These are phyloP conservation scores for Ahaetulla prasina DNA, from an alignment of 2,113 vertebrate species.

Conservation along the genomic window DNA sequence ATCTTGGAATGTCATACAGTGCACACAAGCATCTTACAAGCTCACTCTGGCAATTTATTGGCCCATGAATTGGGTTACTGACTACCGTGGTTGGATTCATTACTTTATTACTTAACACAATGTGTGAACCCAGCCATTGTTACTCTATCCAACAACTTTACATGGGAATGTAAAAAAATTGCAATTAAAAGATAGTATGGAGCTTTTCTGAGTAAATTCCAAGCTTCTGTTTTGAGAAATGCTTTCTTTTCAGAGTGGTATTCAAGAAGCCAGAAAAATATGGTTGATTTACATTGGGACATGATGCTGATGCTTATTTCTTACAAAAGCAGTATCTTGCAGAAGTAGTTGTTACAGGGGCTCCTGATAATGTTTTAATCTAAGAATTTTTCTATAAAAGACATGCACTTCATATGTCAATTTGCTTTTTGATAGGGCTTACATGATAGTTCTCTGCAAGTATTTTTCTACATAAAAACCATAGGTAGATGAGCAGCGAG, in stretches of 20 bases:
- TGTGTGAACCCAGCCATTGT: neutral
- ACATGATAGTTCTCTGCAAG: neutral
- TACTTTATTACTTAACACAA: neutral
- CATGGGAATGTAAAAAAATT: neutral
- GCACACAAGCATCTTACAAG: neutral
- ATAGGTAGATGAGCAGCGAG: neutral
- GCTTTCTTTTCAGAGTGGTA: neutral
- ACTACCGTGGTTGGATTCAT: neutral
- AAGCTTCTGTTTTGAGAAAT: neutral
- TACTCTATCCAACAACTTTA: neutral
- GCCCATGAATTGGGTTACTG: neutral
- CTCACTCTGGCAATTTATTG: neutral
- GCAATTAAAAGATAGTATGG: neutral
- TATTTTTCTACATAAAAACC: neutral
- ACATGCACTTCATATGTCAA: neutral
- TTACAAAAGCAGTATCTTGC: neutral
- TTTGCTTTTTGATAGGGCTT: neutral
- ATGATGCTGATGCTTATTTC: neutral
- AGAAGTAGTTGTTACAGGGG: neutral
- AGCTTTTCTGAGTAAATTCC: neutral
- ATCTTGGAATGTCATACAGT: neutral
- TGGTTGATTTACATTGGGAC: neutral
- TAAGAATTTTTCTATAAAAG: neutral
- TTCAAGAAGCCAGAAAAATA: neutral
- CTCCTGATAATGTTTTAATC: neutral